Percentiles rank a stretch among this genome's conserved stretches.
Conservation (phyloP, 2,113 vertebrate genomes). For the Ariopsis seemanni region DNA sequence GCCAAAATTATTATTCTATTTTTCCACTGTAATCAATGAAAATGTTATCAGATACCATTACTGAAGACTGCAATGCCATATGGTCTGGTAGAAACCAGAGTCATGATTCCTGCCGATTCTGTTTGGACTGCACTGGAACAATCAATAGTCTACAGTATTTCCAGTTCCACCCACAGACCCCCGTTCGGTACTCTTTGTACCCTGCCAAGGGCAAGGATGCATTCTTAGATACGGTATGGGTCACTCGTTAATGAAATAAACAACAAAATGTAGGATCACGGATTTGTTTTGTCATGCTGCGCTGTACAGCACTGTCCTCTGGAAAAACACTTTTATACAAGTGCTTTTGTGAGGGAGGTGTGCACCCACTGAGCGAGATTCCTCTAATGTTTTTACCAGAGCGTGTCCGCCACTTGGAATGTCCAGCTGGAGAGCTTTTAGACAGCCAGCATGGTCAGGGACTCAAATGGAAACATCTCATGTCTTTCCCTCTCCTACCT, state of each 20-base stretch:
- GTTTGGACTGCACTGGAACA: background rate
- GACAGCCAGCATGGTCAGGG: slow-evolving; percentile 28
- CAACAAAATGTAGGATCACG: background rate
- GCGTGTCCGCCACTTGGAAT: slow-evolving; percentile 28
- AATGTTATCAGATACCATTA: slow-evolving; percentile 4
- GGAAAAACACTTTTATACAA: background rate
- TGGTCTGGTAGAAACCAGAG: background rate
- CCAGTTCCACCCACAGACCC: background rate
- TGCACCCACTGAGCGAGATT: slow-evolving; percentile 55
- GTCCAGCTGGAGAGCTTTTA: slow-evolving; percentile 30
- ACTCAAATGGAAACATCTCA: slow-evolving; percentile 22
- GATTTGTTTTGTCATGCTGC: background rate
- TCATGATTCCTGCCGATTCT: background rate
- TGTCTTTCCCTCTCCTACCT: background rate
- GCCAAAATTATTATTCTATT: background rate
- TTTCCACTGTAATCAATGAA: slow-evolving; percentile 10
- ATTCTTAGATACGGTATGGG: background rate
- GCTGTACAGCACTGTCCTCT: background rate
- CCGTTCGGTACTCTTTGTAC: background rate
- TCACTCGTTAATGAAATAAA: too few relatives aligned
- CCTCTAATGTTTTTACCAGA: slow-evolving; percentile 63
- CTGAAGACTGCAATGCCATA: background rate
- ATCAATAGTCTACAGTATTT: slow-evolving; percentile 12
- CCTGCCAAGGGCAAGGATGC: background rate
- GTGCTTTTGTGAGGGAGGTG: slow-evolving; percentile 42